Base-by-base conservation (phyloP, 2,888 invertebrate genomes). In the Leptinotarsa peninsularis region DNA sequence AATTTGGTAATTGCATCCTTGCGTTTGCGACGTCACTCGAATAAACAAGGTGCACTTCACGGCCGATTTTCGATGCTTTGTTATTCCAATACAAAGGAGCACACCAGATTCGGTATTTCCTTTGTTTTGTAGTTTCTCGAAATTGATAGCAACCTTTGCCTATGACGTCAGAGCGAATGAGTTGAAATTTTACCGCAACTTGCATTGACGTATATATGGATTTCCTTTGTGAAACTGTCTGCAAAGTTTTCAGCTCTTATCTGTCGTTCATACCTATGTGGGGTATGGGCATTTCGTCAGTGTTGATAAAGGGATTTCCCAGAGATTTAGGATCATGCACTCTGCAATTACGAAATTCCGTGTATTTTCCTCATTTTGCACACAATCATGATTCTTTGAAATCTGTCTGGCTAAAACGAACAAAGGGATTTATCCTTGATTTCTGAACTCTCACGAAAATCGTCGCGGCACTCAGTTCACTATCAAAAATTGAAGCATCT, bases 11-110 rank as follows among this genome's bases (percentile, higher is more conserved):
- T 83, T 85, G 86, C 85, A 85, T 85, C 84, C 84, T 58, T 58
- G 56, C 58, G 1, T 21, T 80, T 81, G 83, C 86, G 86, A 87
- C 87, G 87, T 87, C 86, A 87, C 72, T 74, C 67, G 72, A 60
- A 79, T 76, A 78, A 79, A 78, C 79, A 78, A 79, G 76, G 60
- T 74, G 68, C 73, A 71, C 76, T 78, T 79, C 79, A 81, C 78
- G 82, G 81, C 79, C 82, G 81, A 80, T 82, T 82, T 82, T 83
- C 81, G 75, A 63, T 72, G 73, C 75, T 77, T 76, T 76, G 71
- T 52, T 76, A 67, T 49, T 68, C 67, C 72, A 71, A 74, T 60
- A 58, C 67, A 56, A 54, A 69, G 72, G 60, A 73, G 66, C 18
- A 33, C 49, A 43, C 52, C 17, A 49, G 50, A 49, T 56, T 60